Conservation (phyloP, 2,888 invertebrate species). For the Crocallis elinguaria region DNA sequence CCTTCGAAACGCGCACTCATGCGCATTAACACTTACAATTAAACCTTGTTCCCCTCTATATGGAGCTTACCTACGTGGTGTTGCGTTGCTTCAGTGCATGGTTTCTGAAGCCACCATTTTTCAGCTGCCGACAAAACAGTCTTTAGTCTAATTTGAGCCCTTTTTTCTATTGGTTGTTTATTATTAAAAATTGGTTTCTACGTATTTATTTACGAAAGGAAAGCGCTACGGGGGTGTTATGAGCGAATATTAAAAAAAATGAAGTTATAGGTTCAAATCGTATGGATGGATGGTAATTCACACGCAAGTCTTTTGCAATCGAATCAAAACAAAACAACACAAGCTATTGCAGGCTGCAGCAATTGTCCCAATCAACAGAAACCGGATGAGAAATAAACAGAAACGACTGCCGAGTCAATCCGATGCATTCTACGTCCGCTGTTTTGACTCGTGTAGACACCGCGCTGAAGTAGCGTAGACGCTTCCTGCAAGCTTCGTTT, state of each 20-base stretch:
- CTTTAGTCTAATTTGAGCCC: not conserved
- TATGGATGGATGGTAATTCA: too few species aligned
- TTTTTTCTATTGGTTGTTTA: too few species aligned
- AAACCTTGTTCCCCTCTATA: conserved; percentile 53
- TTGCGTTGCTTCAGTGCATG: too few species aligned
- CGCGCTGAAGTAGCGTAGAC: conserved; percentile 34
- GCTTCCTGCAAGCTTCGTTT: conserved; percentile 61
- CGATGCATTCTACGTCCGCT: conserved; percentile 43
- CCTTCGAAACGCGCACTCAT: conserved; percentile 57
- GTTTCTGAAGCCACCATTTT: not conserved
- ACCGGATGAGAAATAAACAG: conserved; percentile 38
- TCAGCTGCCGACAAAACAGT: not conserved
- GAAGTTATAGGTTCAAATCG: too few species aligned
- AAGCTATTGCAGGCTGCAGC: conserved; percentile 4
- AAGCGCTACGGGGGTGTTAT: too few species aligned
- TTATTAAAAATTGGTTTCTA: too few species aligned
- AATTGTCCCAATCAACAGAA: conserved; percentile 34
- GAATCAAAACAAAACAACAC: conserved; percentile 22
- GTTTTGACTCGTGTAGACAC: conserved; percentile 49
- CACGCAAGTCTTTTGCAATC: too few species aligned
- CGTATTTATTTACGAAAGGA: too few species aligned
- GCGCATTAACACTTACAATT: conserved; percentile 64
- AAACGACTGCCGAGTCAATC: conserved; percentile 15
- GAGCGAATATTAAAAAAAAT: too few species aligned
- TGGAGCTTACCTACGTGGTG: too few species aligned